Evolutionary conservation across 1,140 invertebrate genomes (phyloP).

Genomic region (Aphidius ervi): DNA sequence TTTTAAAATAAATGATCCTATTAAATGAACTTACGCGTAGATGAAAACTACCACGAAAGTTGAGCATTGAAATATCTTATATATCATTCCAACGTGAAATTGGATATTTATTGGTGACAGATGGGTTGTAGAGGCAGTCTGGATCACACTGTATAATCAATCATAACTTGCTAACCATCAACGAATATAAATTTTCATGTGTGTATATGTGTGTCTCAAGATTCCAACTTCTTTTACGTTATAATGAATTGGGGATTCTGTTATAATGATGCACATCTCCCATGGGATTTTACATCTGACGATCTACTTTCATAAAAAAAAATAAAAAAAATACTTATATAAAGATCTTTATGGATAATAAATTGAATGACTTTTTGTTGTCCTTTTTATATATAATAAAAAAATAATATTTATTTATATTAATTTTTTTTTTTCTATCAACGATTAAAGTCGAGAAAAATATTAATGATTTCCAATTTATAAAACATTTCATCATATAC

Average conservation of each 20-base stretch:
- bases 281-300: no score
- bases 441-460: no score
- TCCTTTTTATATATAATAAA: no score
- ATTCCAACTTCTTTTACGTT: neutral
- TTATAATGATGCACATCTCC: neutral
- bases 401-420: no score
- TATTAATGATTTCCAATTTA: no score
- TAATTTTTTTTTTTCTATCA: no score
- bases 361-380: no score
- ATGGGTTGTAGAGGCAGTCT: conserved; percentile 46
- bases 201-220: neutral
- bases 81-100: conserved; percentile 52
- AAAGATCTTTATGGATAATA: neutral
- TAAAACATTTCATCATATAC: no score
- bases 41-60: conserved; percentile 41
- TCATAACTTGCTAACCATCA: conserved; percentile 44
- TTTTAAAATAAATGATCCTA: conserved; percentile 53
- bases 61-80: conserved; percentile 50
- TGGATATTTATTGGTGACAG: conserved; percentile 55
- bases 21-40: conserved; percentile 37
- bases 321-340: neutral
- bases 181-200: conserved; percentile 25
- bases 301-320: no score
- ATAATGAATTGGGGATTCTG: conserved; percentile 7
- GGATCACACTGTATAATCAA: conserved; percentile 48